A percentile compares a stretch with the other conserved stretches of the same genome.
These are phyloP conservation scores for Apodemia duryi DNA, from an alignment of 2,888 invertebrate genomes.

Conservation along the genomic window DNA sequence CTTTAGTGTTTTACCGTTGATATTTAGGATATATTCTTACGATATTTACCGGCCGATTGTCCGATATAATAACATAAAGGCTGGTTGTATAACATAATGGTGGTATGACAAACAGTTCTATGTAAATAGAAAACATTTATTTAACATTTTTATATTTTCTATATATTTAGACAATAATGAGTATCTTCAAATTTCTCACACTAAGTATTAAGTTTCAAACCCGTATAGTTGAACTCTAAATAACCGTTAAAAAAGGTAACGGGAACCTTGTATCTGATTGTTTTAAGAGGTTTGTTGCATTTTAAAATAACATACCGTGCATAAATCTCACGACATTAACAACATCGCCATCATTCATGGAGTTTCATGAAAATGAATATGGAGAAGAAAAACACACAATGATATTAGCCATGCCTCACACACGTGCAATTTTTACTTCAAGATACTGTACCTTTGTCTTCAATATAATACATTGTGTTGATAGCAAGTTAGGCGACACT, in stretches of 20 bases:
- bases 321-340: constrained; percentile 6
- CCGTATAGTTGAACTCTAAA: no score
- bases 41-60: no score
- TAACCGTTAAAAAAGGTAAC: not conserved
- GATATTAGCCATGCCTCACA: constrained; percentile 34
- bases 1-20: no score
- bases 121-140: no score
- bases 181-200: no score
- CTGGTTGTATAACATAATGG: no score
- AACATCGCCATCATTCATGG: constrained; percentile 1
- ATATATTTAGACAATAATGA: no score
- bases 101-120: no score
- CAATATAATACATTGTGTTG: not conserved
- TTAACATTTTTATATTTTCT: no score
- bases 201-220: no score
- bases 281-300: not conserved
- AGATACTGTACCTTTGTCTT: constrained; percentile 31
- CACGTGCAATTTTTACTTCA: constrained; percentile 30
- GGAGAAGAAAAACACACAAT: constrained; percentile 20
- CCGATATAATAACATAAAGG: no score
- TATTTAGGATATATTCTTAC: no score
- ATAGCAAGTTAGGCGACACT: not conserved
- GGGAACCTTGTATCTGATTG: not conserved
- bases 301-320: constrained; percentile 13
- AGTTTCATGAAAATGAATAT: constrained; percentile 2